Percentiles rank a stretch among this genome's conserved stretches.
These are phyloP conservation scores for Oxygymnocypris stewartii DNA, from an alignment of 2,113 vertebrate species.

Conservation along the genomic window DNA sequence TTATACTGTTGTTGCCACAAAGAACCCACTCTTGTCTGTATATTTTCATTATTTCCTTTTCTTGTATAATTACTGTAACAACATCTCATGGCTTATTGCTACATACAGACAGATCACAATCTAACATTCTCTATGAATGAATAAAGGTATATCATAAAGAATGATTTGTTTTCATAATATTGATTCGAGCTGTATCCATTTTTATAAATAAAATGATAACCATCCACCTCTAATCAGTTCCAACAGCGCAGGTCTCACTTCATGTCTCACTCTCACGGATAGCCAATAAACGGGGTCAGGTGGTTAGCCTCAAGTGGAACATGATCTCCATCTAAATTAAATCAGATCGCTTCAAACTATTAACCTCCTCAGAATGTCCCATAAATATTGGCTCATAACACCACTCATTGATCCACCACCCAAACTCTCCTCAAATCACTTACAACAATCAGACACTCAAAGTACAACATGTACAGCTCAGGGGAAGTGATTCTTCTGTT, in stretches of 20 bases:
- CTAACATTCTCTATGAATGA: background rate
- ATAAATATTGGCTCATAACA: slow-evolving; percentile 66
- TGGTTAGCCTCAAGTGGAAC: slow-evolving; percentile 63
- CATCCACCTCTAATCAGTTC: slow-evolving; percentile 10
- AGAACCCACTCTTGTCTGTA: background rate
- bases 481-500: slow-evolving; percentile 32
- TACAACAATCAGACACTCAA: slow-evolving; percentile 35
- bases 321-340: slow-evolving; percentile 64
- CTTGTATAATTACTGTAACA: background rate
- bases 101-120: background rate
- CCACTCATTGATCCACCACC: slow-evolving; percentile 41
- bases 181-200: too few species aligned
- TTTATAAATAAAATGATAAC: slow-evolving; percentile 31
- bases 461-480: slow-evolving; percentile 25
- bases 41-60: background rate
- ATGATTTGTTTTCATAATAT: slow-evolving; percentile 19
- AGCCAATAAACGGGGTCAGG: slow-evolving; percentile 40
- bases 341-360: slow-evolving; percentile 70
- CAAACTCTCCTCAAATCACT: slow-evolving; percentile 25
- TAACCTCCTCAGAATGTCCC: slow-evolving; percentile 62
- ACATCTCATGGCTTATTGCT: background rate
- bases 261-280: slow-evolving; percentile 3
- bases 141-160: background rate
- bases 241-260: background rate
- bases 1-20: background rate